These are phyloP conservation scores for Xanthorhoe spadicearia DNA, from an alignment of 2,888 invertebrate genomes.

Conservation along the genomic window DNA sequence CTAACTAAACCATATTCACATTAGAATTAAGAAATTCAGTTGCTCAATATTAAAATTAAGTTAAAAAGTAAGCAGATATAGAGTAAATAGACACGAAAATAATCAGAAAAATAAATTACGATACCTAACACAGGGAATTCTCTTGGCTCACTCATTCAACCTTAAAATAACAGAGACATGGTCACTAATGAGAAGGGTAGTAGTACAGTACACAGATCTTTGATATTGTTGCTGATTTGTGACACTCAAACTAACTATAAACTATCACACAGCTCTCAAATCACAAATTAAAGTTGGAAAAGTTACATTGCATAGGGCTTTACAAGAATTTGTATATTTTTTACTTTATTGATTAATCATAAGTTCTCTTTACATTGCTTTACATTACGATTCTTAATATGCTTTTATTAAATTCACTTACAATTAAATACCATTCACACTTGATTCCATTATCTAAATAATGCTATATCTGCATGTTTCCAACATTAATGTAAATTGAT, in stretches of 20 bases:
- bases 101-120: constrained; percentile 57
- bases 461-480: constrained; percentile 65
- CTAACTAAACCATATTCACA: constrained; percentile 68
- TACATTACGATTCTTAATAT: constrained; percentile 53
- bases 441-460: constrained; percentile 62
- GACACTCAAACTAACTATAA: constrained; percentile 62
- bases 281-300: constrained; percentile 57
- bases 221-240: constrained; percentile 71
- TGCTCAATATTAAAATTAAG: constrained; percentile 56
- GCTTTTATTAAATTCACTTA: constrained; percentile 38
- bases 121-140: constrained; percentile 40
- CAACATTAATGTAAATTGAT: constrained; percentile 67
- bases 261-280: constrained; percentile 56
- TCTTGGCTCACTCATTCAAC: constrained; percentile 45
- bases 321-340: constrained; percentile 45
- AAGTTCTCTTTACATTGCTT: constrained; percentile 60
- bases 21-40: constrained; percentile 59
- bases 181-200: constrained; percentile 50
- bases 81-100: constrained; percentile 48
- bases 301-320: constrained; percentile 46
- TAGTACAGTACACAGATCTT: constrained; percentile 46
- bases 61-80: constrained; percentile 64
- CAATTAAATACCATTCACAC: constrained; percentile 65
- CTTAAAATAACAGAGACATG: constrained; percentile 52
- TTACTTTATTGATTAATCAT: constrained; percentile 38